phyloP scores from a whole-genome alignment of 2,797 vertebrate genomes.

The Anguilla megastoma region DNA sequence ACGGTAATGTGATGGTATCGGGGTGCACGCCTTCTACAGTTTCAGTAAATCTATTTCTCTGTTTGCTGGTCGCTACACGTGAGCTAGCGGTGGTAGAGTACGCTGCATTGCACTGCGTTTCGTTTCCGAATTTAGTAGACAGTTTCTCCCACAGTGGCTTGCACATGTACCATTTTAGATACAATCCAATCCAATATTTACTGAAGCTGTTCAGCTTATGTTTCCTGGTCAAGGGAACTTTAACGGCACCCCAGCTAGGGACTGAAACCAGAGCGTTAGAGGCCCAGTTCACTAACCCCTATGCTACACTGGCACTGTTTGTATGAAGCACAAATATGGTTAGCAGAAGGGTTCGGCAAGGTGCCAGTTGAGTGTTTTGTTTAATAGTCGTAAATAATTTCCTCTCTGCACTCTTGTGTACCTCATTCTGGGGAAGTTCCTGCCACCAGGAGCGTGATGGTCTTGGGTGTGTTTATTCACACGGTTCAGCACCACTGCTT shows the following conservation, averaged over 20 bases:
- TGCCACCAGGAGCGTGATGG: neutral
- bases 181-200: neutral
- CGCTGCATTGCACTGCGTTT: neutral
- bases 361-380: neutral
- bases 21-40: neutral
- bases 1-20: too few relatives aligned
- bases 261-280: neutral
- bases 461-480: neutral
- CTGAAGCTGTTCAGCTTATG: neutral
- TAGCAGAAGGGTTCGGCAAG: neutral
- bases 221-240: neutral
- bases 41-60: neutral
- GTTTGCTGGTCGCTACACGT: neutral
- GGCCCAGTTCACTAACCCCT: neutral
- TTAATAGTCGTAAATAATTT: neutral
- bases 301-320: too few relatives aligned
- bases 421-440: neutral
- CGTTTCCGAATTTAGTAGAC: neutral
- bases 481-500: neutral
- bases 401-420: neutral
- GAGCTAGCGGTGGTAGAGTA: neutral
- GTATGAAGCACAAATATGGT: neutral
- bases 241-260: neutral
- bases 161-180: neutral
- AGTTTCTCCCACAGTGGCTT: neutral